Conservation (phyloP, 1,140 invertebrate genomes). For the Brachionus calyciflorus region DNA sequence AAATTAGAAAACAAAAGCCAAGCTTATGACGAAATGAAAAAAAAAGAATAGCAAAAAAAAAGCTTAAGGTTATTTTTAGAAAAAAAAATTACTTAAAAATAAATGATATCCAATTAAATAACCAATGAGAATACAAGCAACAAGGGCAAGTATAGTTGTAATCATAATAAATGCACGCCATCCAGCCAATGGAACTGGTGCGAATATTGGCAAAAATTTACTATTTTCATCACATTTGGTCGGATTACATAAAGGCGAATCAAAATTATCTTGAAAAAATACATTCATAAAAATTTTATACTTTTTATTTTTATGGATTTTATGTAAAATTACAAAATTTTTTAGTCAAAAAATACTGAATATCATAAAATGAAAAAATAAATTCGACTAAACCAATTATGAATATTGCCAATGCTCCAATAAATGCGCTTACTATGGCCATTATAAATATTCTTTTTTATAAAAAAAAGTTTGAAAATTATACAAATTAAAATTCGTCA, state of each 20-base stretch:
- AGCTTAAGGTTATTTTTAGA: not conserved
- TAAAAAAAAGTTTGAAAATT: not conserved
- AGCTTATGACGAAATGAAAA: too few species aligned
- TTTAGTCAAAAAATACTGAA: conserved; percentile 1
- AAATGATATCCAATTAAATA: conserved; percentile 71
- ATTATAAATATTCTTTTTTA: conserved; percentile 17
- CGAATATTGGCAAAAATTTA: conserved; percentile 11
- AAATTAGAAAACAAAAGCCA: too few species aligned
- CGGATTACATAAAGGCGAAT: not conserved
- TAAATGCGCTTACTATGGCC: not conserved
- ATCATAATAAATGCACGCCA: conserved; percentile 58
- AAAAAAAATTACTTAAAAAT: conserved; percentile 54
- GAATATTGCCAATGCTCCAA: conserved; percentile 37
- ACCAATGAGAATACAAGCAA: conserved; percentile 73
- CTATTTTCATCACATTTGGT: not conserved
- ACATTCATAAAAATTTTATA: not conserved
- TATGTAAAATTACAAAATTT: conserved; percentile 46
- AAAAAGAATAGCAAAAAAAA: too few species aligned
- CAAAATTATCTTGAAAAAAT: not conserved
- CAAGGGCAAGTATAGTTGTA: conserved; percentile 66
- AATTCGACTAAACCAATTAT: not conserved
- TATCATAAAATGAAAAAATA: conserved; percentile 18
- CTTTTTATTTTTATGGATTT: too few species aligned
- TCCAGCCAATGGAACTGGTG: conserved; percentile 51
- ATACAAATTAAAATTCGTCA: conserved; percentile 1